These are phyloP conservation scores for Chrysolina haemoptera DNA, from an alignment of 2,888 invertebrate species.

Conservation along the genomic window DNA sequence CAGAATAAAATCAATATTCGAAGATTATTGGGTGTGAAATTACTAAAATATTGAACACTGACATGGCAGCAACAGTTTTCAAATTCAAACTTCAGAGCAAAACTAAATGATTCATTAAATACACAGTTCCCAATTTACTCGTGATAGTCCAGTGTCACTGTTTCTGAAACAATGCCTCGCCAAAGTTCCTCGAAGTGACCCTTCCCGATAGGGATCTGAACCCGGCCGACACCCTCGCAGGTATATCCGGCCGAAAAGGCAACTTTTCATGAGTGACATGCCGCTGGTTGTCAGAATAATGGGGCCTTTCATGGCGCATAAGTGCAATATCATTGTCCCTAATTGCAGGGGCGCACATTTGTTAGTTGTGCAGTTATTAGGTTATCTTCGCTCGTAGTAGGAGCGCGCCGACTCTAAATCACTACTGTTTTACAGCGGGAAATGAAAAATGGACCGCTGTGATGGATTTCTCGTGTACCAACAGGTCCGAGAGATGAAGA, in stretches of 20 bases:
- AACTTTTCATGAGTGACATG: conserved; percentile 33
- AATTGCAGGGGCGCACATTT: conserved; percentile 60
- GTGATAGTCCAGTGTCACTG: not conserved
- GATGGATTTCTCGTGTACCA: conserved; percentile 17
- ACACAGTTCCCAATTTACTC: no score
- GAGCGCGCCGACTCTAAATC: conserved; percentile 25
- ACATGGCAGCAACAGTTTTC: no score
- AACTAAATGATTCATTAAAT: no score
- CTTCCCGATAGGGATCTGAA: conserved; percentile 36
- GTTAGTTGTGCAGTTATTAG: conserved; percentile 49
- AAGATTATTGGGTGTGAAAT: no score
- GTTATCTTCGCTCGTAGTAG: conserved; percentile 30
- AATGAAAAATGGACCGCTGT: conserved; percentile 23
- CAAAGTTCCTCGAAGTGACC: conserved; percentile 10
- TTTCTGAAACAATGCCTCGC: not conserved
- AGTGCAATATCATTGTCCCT: conserved; percentile 62
- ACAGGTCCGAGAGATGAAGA: not conserved
- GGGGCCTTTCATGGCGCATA: conserved; percentile 55
- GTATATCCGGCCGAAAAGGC: conserved; percentile 31
- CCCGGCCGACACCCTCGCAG: conserved; percentile 18
- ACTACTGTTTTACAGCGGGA: conserved; percentile 23
- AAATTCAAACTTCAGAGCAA: no score
- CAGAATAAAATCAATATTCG: no score
- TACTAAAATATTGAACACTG: no score
- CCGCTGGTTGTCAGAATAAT: conserved; percentile 54